Evolutionary conservation across 2,888 invertebrate genomes (phyloP).

Genomic region (Drosophila antonietae): DNA sequence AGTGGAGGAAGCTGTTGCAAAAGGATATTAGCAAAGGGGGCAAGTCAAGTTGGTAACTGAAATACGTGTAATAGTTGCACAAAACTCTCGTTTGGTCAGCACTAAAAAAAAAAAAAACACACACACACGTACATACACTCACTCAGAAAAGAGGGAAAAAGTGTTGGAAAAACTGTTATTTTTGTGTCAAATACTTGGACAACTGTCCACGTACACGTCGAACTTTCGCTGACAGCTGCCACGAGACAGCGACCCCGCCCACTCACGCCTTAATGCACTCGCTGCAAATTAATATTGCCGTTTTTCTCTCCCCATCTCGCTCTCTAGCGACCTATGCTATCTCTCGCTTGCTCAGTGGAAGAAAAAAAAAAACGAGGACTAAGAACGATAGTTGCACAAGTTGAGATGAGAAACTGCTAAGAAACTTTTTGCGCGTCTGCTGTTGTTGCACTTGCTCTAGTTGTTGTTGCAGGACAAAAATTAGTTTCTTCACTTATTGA

Average conservation of each 20-base stretch:
- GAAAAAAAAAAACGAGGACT: conserved; percentile 3
- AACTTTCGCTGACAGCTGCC: conserved; percentile 78
- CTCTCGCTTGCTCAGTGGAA: background rate
- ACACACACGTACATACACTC: background rate
- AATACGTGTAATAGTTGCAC: conserved; percentile 64
- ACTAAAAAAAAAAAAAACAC: conserved; percentile 6
- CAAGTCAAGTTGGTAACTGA: conserved; percentile 41
- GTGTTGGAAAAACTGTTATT: conserved; percentile 74
- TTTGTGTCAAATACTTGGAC: conserved; percentile 78
- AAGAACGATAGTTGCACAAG: conserved; percentile 51
- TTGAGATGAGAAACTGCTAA: conserved; percentile 69
- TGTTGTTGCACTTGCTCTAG: conserved; percentile 3
- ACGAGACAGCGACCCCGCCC: conserved; percentile 35
- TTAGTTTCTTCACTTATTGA: conserved; percentile 80
- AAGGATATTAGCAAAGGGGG: conserved; percentile 44
- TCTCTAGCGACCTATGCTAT: background rate
- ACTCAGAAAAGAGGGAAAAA: background rate
- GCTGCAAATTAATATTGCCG: conserved; percentile 78
- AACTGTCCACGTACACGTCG: conserved; percentile 76
- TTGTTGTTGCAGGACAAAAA: conserved; percentile 62
- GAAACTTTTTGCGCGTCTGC: conserved; percentile 57
- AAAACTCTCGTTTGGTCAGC: conserved; percentile 72
- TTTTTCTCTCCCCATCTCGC: conserved; percentile 25
- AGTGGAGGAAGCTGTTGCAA: conserved; percentile 13
- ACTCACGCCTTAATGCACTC: conserved; percentile 73